Percentiles rank a stretch among this genome's conserved stretches.
Conservation (phyloP, 2,888 invertebrate genomes). For the Carabus problematicus region DNA sequence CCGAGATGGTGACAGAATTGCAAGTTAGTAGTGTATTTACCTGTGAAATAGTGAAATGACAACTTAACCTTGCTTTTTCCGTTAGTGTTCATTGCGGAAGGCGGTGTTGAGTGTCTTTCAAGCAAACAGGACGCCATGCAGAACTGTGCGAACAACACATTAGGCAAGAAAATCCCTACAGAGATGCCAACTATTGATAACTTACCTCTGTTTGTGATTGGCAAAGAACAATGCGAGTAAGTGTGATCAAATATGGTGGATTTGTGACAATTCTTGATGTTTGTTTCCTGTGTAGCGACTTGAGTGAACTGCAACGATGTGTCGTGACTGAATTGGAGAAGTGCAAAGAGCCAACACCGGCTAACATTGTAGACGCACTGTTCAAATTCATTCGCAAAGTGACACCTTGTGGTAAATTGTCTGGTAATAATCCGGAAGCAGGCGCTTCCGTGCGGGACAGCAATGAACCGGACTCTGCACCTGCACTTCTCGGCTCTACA, state of each 20-base stretch:
- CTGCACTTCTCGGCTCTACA: background rate
- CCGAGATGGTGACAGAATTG: constrained; percentile 66
- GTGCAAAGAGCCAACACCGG: constrained; percentile 78
- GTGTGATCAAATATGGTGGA: too few species aligned
- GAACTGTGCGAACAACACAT: constrained; percentile 58
- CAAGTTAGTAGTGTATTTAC: constrained; percentile 59
- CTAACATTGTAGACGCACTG: constrained; percentile 79
- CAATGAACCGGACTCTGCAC: background rate
- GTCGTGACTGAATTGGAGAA: constrained; percentile 68
- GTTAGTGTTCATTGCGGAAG: constrained; percentile 61
- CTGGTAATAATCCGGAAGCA: background rate
- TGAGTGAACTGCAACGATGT: constrained; percentile 65
- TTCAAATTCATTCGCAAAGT: constrained; percentile 73
- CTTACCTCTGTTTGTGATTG: constrained; percentile 57
- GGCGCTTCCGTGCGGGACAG: background rate
- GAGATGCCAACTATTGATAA: constrained; percentile 44
- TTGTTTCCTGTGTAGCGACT: too few species aligned
- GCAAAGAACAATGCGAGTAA: constrained; percentile 59
- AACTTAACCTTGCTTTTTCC: too few species aligned
- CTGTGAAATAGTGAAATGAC: too few species aligned
- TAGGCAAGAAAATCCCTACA: constrained; percentile 52
- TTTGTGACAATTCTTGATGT: too few species aligned
- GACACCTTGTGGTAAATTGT: constrained; percentile 18
- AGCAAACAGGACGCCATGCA: constrained; percentile 56
- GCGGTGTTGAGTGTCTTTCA: constrained; percentile 62